These are phyloP conservation scores for Liasis olivaceus DNA, from an alignment of 2,797 vertebrate genomes.

Conservation along the genomic window DNA sequence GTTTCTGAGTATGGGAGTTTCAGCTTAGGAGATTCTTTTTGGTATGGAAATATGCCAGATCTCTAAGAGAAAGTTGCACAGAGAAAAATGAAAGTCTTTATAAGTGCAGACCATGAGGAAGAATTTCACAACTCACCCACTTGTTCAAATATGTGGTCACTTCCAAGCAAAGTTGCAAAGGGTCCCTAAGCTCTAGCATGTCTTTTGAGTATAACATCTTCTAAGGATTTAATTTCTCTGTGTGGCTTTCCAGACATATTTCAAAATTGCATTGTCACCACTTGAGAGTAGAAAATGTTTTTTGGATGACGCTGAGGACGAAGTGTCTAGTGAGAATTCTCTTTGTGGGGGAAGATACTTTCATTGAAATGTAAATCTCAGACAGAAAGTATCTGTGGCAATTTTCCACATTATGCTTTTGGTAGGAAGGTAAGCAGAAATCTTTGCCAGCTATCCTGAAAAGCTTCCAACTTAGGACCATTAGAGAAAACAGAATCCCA, in stretches of 20 bases:
- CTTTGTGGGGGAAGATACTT: conserved; percentile 22
- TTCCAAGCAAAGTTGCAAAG: conserved; percentile 11
- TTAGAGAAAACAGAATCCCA: conserved; percentile 7
- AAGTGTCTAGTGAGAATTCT: conserved; percentile 4
- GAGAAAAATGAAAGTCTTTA: conserved; percentile 1
- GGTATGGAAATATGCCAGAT: not conserved
- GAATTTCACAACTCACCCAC: not conserved
- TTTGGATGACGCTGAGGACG: conserved; percentile 21
- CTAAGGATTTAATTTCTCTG: not conserved
- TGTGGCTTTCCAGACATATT: conserved; percentile 27
- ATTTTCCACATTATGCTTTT: not conserved
- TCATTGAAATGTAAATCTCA: conserved; percentile 15
- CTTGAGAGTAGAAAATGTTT: conserved; percentile 19
- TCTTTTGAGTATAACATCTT: not conserved
- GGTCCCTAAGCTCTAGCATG: not conserved
- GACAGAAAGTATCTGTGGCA: conserved; percentile 29
- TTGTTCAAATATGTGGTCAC: conserved; percentile 1
- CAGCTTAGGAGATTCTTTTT: too few species aligned
- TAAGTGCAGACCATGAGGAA: not conserved
- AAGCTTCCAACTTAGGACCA: conserved; percentile 7
- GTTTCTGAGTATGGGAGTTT: not conserved
- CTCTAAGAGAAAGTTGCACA: not conserved
- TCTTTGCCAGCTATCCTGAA: conserved; percentile 32
- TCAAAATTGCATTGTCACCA: conserved; percentile 44
- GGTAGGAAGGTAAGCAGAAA: conserved; percentile 22